Evolutionary conservation across 2,888 invertebrate genomes (phyloP).

Genomic region (Periphyllus acericola): DNA sequence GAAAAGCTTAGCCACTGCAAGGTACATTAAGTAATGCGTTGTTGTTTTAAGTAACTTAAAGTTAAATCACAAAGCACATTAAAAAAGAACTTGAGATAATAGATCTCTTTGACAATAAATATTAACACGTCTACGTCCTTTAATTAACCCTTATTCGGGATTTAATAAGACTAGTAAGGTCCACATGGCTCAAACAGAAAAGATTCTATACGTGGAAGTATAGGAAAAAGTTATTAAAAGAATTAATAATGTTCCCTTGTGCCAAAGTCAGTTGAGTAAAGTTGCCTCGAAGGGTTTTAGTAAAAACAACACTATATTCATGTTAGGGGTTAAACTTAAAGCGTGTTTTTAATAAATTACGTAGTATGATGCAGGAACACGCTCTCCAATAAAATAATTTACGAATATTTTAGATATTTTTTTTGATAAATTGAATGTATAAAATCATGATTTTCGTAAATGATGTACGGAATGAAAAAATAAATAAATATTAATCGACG

Average conservation of each 20-base stretch:
- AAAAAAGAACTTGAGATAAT: background rate
- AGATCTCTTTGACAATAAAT: background rate
- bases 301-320: conserved; percentile 43
- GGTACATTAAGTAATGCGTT: background rate
- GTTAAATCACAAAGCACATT: background rate
- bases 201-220: background rate
- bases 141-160: conserved; percentile 14
- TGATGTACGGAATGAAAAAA: no score
- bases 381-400: no score
- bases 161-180: background rate
- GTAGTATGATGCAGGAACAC: background rate
- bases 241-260: conserved; percentile 16
- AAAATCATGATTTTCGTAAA: no score
- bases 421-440: no score
- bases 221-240: conserved; percentile 19
- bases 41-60: background rate
- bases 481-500: no score
- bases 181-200: background rate
- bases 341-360: conserved; percentile 41
- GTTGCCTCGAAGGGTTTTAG: conserved; percentile 20
- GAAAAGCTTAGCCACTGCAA: no score
- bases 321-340: conserved; percentile 24
- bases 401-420: conserved; percentile 22
- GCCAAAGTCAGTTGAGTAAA: conserved; percentile 25
- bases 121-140: background rate